Evolutionary conservation across 2,113 vertebrate genomes (phyloP).

Genomic region (Gymnogyps californianus): DNA sequence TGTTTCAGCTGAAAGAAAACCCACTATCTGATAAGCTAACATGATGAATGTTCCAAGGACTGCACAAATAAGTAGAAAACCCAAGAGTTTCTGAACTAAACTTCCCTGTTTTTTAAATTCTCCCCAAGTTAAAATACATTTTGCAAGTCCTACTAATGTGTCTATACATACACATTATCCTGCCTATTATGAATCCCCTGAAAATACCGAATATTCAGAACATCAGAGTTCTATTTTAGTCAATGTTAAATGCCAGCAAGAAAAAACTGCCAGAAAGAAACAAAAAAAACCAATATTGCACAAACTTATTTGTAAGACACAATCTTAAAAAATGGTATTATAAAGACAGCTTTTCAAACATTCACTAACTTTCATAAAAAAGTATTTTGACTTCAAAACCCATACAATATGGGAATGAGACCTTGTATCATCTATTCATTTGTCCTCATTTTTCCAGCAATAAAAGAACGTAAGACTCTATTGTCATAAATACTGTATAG

Average conservation of each 20-base stretch:
- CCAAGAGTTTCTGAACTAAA: neutral
- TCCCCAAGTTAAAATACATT: neutral
- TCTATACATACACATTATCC: neutral
- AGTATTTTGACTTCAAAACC: neutral
- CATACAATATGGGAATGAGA: neutral
- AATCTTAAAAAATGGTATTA: neutral
- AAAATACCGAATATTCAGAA: neutral
- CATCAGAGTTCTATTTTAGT: neutral
- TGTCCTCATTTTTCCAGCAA: neutral
- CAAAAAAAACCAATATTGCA: neutral
- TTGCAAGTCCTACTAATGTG: neutral
- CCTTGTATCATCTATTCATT: neutral
- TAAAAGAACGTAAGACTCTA: neutral
- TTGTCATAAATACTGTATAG: neutral
- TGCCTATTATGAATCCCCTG: neutral
- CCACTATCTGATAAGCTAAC: conserved; percentile 50
- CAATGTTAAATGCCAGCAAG: neutral
- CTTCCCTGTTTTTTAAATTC: neutral
- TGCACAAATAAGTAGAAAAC: neutral
- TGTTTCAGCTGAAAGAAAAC: conserved; percentile 43
- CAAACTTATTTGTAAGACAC: neutral
- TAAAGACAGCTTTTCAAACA: neutral
- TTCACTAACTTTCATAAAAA: neutral
- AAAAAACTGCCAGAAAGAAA: neutral
- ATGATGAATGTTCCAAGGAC: conserved; percentile 37